A percentile compares a stretch with the other conserved stretches of the same genome.
These are phyloP conservation scores for Panthera uncia DNA, from an alignment of 2,113 vertebrate genomes.

Conservation along the genomic window DNA sequence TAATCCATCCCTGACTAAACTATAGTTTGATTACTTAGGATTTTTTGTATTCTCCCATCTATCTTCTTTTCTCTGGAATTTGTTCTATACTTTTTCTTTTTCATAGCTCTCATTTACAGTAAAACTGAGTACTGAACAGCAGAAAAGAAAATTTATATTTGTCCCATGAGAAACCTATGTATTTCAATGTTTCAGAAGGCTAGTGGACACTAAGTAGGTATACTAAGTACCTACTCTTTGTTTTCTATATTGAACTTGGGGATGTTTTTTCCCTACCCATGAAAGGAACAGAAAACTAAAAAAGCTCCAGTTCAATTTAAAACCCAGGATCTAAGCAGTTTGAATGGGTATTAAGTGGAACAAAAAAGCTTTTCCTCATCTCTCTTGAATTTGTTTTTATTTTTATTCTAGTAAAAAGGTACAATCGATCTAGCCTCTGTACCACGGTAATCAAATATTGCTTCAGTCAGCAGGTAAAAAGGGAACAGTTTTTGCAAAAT, in stretches of 20 bases:
- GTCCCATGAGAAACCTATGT: neutral
- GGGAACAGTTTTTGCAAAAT: constrained; percentile 52
- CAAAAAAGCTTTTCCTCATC: constrained; percentile 2
- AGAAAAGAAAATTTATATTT: neutral
- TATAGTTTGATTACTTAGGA: neutral
- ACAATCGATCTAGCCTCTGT: constrained; percentile 5
- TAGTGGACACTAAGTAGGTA: neutral
- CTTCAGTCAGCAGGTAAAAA: constrained; percentile 58
- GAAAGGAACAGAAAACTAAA: constrained; percentile 33
- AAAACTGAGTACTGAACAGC: neutral
- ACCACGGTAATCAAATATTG: constrained; percentile 55
- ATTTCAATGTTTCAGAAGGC: constrained; percentile 6
- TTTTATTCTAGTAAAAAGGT: constrained; percentile 56
- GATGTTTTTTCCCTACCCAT: neutral
- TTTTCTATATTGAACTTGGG: constrained; percentile 19
- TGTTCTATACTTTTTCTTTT: neutral
- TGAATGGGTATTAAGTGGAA: constrained; percentile 48
- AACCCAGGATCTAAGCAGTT: neutral
- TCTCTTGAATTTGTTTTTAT: constrained; percentile 65
- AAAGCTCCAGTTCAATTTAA: constrained; percentile 48
- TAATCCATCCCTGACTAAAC: neutral
- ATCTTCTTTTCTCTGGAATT: neutral
- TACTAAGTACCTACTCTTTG: neutral
- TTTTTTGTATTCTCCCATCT: neutral
- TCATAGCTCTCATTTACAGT: neutral